These are phyloP conservation scores for Brachionus sp. DNA, from an alignment of 1,140 invertebrate species.

Conservation along the genomic window DNA sequence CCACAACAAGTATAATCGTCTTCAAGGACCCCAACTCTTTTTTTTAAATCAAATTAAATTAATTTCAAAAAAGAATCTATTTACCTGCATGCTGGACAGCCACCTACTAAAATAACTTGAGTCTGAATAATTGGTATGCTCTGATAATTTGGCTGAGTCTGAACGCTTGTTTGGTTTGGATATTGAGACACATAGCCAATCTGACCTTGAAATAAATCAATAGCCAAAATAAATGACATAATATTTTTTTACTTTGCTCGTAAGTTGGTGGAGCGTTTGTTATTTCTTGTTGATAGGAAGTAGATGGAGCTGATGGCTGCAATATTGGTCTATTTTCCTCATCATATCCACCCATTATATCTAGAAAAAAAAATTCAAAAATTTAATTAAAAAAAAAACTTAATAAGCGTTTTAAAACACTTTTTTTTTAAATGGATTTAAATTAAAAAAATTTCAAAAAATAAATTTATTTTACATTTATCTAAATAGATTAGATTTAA, in stretches of 20 bases:
- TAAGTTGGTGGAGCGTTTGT: not conserved
- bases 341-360: not conserved
- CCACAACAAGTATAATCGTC: slow-evolving; percentile 75
- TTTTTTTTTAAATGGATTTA: not conserved
- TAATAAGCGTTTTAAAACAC: not conserved
- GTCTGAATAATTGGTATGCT: slow-evolving; percentile 53
- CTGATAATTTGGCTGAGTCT: slow-evolving; percentile 46
- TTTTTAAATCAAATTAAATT: not conserved
- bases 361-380: not conserved
- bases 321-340: not conserved
- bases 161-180: not conserved
- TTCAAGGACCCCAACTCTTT: slow-evolving; percentile 72
- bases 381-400: not conserved
- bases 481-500: not conserved
- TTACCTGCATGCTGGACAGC: slow-evolving; percentile 75
- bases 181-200: not conserved
- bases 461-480: not conserved
- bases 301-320: not conserved
- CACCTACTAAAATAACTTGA: slow-evolving; percentile 71
- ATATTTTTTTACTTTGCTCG: not conserved
- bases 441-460: not conserved
- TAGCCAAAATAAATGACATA: not conserved
- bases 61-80: slow-evolving; percentile 42
- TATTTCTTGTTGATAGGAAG: not conserved
- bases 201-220: not conserved